Percentiles rank a stretch among this genome's conserved stretches.
Evolutionary conservation across 2,888 invertebrate genomes (phyloP).

Genomic region (Lottia scabra): DNA sequence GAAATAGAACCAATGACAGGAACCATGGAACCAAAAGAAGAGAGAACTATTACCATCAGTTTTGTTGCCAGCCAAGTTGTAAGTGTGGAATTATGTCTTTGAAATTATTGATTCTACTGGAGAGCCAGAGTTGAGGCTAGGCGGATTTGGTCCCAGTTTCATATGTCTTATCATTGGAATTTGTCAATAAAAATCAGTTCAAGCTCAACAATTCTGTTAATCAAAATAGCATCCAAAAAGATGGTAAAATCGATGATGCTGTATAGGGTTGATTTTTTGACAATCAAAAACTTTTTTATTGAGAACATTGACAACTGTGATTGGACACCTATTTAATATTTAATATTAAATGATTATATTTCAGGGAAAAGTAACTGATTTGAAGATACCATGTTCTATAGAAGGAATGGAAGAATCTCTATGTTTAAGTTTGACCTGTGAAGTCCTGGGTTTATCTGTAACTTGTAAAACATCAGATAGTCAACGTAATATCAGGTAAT

Average conservation of each 20-base stretch:
- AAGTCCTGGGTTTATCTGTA: constrained; percentile 59
- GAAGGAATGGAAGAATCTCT: constrained; percentile 61
- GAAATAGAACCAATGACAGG: constrained; percentile 48
- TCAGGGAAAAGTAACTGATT: constrained; percentile 57
- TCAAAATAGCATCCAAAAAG: too few species aligned
- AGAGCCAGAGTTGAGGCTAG: too few species aligned
- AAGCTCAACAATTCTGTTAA: too few species aligned
- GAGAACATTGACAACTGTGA: too few species aligned
- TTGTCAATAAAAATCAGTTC: too few species aligned
- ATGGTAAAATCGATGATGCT: too few species aligned
- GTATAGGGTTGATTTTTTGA: too few species aligned
- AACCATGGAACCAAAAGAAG: constrained; percentile 48
- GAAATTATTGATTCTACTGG: too few species aligned
- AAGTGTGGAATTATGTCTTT: constrained; percentile 17
- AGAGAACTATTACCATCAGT: constrained; percentile 44
- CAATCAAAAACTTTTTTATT: too few species aligned
- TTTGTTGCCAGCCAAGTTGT: constrained; percentile 52
- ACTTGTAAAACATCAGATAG: constrained; percentile 49
- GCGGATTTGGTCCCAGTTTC: too few species aligned
- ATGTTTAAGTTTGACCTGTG: constrained; percentile 54
- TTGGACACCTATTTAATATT: constrained; percentile 28
- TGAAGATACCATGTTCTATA: constrained; percentile 61
- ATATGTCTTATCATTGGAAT: too few species aligned
- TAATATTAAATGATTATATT: constrained; percentile 23
- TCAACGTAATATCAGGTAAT: constrained; percentile 31